Evolutionary conservation across 1,140 invertebrate genomes (phyloP).

Genomic region (Drosophila ohnishii): DNA sequence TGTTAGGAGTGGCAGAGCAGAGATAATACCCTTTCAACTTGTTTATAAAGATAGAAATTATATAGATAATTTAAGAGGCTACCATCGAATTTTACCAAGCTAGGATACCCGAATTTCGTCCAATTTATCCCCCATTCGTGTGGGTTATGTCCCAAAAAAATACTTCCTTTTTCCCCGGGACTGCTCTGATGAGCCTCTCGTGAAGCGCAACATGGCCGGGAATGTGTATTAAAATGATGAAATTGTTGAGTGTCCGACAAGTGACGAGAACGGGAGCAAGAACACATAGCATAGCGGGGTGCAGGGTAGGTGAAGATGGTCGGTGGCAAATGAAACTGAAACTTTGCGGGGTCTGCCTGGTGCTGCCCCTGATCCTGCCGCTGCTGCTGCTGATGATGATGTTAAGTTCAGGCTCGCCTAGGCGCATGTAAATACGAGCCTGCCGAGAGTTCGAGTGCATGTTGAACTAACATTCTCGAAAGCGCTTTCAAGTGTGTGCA

Average conservation of each 20-base stretch:
- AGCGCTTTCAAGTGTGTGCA: constrained; percentile 74
- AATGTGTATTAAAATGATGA: constrained; percentile 69
- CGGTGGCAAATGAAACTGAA: constrained; percentile 49
- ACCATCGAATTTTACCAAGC: neutral
- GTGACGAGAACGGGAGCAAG: constrained; percentile 18
- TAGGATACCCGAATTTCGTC: neutral
- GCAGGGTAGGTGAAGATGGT: constrained; percentile 23
- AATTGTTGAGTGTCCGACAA: constrained; percentile 55
- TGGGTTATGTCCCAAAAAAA: neutral
- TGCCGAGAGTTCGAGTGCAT: constrained; percentile 68
- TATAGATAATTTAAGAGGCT: too few relatives aligned
- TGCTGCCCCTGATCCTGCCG: constrained; percentile 11
- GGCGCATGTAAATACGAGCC: constrained; percentile 69
- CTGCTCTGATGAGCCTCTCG: constrained; percentile 20
- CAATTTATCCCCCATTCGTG: neutral
- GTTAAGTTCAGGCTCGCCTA: constrained; percentile 49
- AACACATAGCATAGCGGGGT: neutral
- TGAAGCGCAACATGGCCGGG: constrained; percentile 28
- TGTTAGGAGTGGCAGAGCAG: neutral
- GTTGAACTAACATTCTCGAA: constrained; percentile 78
- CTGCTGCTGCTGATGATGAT: constrained; percentile 36
- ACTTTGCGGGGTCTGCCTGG: constrained; percentile 22
- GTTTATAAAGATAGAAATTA: neutral
- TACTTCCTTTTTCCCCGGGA: neutral
- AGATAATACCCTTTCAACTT: neutral